phyloP scores from a whole-genome alignment of 2,113 vertebrate genomes.

The Ictalurus punctatus region DNA sequence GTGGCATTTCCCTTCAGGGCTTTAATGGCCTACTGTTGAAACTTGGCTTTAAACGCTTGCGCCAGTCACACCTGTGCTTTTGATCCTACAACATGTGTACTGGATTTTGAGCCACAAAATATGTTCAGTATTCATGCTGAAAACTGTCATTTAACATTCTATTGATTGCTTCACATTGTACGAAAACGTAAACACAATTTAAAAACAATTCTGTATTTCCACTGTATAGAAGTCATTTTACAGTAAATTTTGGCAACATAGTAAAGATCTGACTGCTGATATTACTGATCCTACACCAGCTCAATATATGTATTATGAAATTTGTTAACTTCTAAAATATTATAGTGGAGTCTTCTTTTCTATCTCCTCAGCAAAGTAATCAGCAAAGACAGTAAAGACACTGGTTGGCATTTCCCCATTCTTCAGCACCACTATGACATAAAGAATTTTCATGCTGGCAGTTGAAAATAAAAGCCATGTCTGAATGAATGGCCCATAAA shows the following conservation, averaged over 20 bases:
- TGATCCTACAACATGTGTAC: conserved; percentile 42
- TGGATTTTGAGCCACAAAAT: conserved; percentile 35
- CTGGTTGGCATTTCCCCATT: conserved; percentile 21
- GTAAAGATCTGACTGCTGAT: background rate
- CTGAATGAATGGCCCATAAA: conserved; percentile 31
- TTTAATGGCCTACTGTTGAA: conserved; percentile 60
- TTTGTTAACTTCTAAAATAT: background rate
- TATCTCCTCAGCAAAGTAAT: background rate
- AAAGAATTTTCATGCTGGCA: conserved; percentile 9
- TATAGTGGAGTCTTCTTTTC: background rate
- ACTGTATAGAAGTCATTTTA: background rate
- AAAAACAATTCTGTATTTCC: background rate
- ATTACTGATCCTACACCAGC: background rate
- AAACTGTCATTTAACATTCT: background rate
- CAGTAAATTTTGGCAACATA: background rate
- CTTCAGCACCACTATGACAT: conserved; percentile 12
- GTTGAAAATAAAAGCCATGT: conserved; percentile 26
- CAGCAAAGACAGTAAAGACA: conserved; percentile 4
- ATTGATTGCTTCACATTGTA: background rate
- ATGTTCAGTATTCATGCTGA: conserved; percentile 20
- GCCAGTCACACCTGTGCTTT: conserved; percentile 50
- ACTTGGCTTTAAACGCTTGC: conserved; percentile 45
- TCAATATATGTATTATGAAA: background rate
- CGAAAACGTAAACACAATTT: background rate
- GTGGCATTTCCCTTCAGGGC: conserved; percentile 56